A percentile compares a stretch with the other conserved stretches of the same genome.
These are phyloP conservation scores for Lasioglossum baleicum DNA, from an alignment of 1,140 invertebrate genomes.

Conservation along the genomic window DNA sequence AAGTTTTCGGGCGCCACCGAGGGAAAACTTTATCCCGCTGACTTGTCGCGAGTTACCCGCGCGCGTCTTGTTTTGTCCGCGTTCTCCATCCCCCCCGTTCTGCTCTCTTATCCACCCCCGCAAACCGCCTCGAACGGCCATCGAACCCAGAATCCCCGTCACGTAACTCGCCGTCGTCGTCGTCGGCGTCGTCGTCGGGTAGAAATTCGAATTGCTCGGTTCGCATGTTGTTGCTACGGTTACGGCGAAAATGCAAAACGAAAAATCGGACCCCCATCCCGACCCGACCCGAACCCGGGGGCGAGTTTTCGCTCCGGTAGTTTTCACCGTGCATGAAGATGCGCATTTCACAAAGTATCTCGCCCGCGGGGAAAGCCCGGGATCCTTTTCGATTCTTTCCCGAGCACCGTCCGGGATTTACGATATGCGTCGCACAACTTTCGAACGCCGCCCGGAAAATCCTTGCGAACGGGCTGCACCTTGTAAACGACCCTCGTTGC, in stretches of 20 bases:
- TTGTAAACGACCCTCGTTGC: neutral
- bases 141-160: slow-evolving; percentile 56
- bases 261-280: neutral
- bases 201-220: slow-evolving; percentile 33
- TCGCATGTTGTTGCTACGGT: slow-evolving; percentile 15
- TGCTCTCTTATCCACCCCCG: neutral
- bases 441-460: neutral
- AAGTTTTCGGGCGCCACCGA: slow-evolving; percentile 70
- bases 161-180: slow-evolving; percentile 50
- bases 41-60: slow-evolving; percentile 66
- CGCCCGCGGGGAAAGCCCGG: slow-evolving; percentile 5
- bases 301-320: slow-evolving; percentile 43
- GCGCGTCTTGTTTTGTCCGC: slow-evolving; percentile 72
- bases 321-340: slow-evolving; percentile 56
- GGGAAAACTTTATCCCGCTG: slow-evolving; percentile 74
- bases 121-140: slow-evolving; percentile 27
- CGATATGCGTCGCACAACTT: neutral
- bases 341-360: slow-evolving; percentile 28
- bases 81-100: slow-evolving; percentile 35
- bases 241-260: neutral
- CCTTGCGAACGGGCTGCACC: neutral
- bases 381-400: neutral
- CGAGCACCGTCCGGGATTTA: slow-evolving; percentile 18
- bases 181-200: slow-evolving; percentile 25
- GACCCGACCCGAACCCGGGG: neutral